Conservation (phyloP, 2,797 vertebrate species). For the Pangasius krempfi region DNA sequence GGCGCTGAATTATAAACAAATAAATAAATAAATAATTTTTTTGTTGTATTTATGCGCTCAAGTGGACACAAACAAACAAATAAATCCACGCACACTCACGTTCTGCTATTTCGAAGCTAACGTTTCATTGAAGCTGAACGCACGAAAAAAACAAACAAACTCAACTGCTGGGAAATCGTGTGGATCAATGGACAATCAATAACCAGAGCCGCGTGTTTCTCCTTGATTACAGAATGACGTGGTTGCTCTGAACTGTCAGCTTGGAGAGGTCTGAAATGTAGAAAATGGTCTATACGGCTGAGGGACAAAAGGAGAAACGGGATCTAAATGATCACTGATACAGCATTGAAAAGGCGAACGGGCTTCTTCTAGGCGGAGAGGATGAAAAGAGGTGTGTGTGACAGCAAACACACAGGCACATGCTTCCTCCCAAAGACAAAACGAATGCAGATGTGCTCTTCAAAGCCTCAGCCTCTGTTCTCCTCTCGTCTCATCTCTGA, state of each 20-base stretch:
- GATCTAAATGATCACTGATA: constrained; percentile 10
- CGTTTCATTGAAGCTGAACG: constrained; percentile 54
- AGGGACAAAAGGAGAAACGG: constrained; percentile 30
- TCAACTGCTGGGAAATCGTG: constrained; percentile 44
- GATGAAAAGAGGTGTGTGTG: constrained; percentile 7
- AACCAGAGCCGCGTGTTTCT: constrained; percentile 48
- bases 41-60: background rate
- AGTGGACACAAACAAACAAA: background rate
- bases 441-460: constrained; percentile 50
- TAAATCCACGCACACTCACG: background rate
- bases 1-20: background rate
- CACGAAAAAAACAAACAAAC: constrained; percentile 38
- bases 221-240: constrained; percentile 48
- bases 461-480: constrained; percentile 46
- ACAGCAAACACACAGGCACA: background rate
- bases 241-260: background rate
- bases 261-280: constrained; percentile 26
- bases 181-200: constrained; percentile 45
- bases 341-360: constrained; percentile 31
- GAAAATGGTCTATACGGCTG: constrained; percentile 41
- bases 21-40: background rate
- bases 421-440: constrained; percentile 19
- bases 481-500: constrained; percentile 36
- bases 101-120: constrained; percentile 28
- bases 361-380: constrained; percentile 14